Percentiles rank a stretch among this genome's conserved stretches.
phyloP scores from a whole-genome alignment of 2,888 invertebrate genomes.

The Boloria euphrosyne region DNA sequence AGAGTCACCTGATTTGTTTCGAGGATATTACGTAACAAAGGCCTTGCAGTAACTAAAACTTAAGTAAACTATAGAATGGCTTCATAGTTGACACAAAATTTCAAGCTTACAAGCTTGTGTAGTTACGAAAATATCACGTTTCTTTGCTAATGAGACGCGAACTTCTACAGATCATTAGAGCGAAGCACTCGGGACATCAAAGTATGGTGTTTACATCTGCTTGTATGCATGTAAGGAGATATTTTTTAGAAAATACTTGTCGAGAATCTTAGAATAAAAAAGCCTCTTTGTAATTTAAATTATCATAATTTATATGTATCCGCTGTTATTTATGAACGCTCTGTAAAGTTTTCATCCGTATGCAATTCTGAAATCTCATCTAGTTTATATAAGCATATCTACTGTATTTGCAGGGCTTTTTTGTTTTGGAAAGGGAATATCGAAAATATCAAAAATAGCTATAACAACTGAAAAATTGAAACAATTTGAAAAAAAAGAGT shows the following conservation, averaged over 20 bases:
- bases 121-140: constrained; percentile 25
- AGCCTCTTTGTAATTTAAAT: neutral
- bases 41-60: too few species aligned
- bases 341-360: too few species aligned
- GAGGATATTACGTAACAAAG: too few species aligned
- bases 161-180: constrained; percentile 37
- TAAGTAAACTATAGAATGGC: neutral
- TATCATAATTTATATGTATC: neutral
- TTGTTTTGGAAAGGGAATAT: too few species aligned
- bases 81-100: constrained; percentile 6
- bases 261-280: neutral
- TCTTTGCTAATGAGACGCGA: constrained; percentile 31
- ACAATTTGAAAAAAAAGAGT: too few species aligned
- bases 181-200: constrained; percentile 33
- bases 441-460: too few species aligned
- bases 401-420: too few species aligned
- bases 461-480: too few species aligned
- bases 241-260: constrained; percentile 1
- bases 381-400: too few species aligned
- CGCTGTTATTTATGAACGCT: too few species aligned
- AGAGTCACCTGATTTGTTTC: too few species aligned
- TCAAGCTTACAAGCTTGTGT: constrained; percentile 13
- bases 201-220: constrained; percentile 17
- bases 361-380: too few species aligned
- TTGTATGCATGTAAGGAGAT: neutral